Percentiles rank a stretch among this genome's conserved stretches.
These are phyloP conservation scores for Diaphora mendica DNA, from an alignment of 2,888 invertebrate species.

Conservation along the genomic window DNA sequence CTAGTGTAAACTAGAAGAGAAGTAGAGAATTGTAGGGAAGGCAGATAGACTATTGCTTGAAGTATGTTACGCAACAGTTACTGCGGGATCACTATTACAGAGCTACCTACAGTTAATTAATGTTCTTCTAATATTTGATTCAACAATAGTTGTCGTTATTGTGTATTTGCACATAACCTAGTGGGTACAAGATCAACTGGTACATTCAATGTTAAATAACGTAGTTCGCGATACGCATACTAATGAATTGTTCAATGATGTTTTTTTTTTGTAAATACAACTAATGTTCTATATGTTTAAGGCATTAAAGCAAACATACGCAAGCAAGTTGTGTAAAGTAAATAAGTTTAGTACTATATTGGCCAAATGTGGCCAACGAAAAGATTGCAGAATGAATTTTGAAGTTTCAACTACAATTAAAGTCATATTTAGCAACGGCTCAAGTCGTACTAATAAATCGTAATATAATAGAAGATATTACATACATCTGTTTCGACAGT, in stretches of 20 bases:
- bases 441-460: no score
- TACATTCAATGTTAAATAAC: constrained; percentile 61
- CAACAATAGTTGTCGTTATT: constrained; percentile 41
- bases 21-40: not conserved
- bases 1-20: no score
- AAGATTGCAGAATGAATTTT: not conserved
- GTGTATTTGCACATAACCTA: constrained; percentile 57
- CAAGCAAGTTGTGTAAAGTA: not conserved
- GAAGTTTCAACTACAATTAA: not conserved
- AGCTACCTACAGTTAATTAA: not conserved
- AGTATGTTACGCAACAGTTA: not conserved
- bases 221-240: constrained; percentile 44
- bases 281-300: not conserved
- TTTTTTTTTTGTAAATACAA: not conserved
- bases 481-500: no score
- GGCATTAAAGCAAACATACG: not conserved
- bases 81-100: not conserved
- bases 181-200: constrained; percentile 64
- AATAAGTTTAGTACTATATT: not conserved
- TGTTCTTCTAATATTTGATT: not conserved
- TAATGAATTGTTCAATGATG: constrained; percentile 31
- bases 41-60: not conserved
- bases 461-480: no score
- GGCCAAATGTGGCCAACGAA: not conserved
- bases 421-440: no score